phyloP scores from a whole-genome alignment of 2,888 invertebrate genomes.

The Mythimna loreyi region DNA sequence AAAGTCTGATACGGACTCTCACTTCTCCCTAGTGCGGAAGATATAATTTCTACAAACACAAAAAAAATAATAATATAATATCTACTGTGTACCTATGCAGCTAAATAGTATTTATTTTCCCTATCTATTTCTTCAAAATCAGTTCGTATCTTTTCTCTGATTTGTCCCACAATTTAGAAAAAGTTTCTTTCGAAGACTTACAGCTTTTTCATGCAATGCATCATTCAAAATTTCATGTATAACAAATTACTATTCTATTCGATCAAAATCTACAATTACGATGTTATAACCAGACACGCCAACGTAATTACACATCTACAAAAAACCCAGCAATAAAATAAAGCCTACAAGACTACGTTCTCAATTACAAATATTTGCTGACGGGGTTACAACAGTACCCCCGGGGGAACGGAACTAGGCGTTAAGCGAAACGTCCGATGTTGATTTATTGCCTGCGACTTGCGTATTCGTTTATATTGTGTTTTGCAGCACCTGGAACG shows the following conservation, averaged over 20 bases:
- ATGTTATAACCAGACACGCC: too few species aligned
- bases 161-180: neutral
- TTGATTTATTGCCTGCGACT: conserved; percentile 70
- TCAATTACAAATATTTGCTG: conserved; percentile 48
- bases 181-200: too few species aligned
- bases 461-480: conserved; percentile 46
- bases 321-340: conserved; percentile 23
- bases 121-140: neutral
- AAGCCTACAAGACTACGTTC: conserved; percentile 33
- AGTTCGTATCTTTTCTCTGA: neutral
- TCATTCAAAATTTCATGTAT: too few species aligned
- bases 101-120: neutral
- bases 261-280: too few species aligned
- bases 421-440: conserved; percentile 72
- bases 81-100: neutral
- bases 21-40: too few species aligned
- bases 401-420: conserved; percentile 64
- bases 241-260: too few species aligned
- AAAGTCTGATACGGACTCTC: too few species aligned
- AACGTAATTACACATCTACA: neutral
- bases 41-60: too few species aligned
- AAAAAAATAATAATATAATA: too few species aligned
- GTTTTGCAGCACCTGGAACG: conserved; percentile 41
- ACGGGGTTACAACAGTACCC: conserved; percentile 37
- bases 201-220: too few species aligned